Percentiles rank a stretch among this genome's conserved stretches.
Conservation (phyloP, 2,113 vertebrate species). For the Microcebus griseorufus region DNA sequence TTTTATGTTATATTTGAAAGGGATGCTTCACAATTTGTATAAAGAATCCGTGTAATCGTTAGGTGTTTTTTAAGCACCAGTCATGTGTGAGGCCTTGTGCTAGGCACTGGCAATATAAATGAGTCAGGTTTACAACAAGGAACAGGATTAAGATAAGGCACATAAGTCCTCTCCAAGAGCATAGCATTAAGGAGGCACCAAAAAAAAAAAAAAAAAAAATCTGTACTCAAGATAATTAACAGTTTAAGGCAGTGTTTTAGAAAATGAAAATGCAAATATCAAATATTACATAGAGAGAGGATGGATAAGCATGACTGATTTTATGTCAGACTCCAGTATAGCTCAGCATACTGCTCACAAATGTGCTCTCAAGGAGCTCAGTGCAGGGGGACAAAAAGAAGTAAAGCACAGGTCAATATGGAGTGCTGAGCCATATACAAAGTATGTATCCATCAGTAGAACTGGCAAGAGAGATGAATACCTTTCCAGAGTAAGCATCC, state of each 20-base stretch:
- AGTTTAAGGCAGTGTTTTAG: not conserved
- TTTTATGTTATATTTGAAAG: not conserved
- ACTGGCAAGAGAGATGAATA: not conserved
- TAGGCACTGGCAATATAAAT: not conserved
- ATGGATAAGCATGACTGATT: not conserved
- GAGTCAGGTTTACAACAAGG: not conserved
- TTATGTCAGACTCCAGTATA: not conserved
- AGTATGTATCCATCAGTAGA: not conserved
- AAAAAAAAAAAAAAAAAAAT: not conserved
- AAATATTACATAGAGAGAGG: not conserved
- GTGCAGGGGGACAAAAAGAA: not conserved
- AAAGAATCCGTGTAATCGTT: not conserved
- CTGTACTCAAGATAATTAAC: not conserved
- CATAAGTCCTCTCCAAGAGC: rapidly evolving
- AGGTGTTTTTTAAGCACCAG: not conserved
- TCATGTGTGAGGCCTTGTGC: not conserved
- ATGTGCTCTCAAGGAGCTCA: not conserved
- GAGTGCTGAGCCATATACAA: not conserved
- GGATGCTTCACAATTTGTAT: not conserved
- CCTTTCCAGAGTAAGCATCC: not conserved
- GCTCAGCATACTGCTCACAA: not conserved
- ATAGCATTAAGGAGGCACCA: not conserved
- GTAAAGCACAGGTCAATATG: not conserved
- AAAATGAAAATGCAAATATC: not conserved
- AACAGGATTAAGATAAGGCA: not conserved